Conservation (phyloP, 2,113 vertebrate genomes). For the Ophthalmolycus amberensis region DNA sequence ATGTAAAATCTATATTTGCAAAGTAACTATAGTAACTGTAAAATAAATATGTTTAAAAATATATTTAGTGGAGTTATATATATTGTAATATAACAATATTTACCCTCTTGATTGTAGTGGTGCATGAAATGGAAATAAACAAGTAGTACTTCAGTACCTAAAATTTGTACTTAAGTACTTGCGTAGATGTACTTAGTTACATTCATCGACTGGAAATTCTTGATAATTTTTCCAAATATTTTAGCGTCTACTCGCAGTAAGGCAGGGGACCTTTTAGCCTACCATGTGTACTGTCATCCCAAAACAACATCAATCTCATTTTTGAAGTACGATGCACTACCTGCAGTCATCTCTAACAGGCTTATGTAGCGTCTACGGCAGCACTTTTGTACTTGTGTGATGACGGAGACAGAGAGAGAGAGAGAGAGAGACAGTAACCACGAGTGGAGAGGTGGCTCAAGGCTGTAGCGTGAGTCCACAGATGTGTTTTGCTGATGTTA, state of each 20-base stretch:
- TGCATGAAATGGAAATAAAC: background rate
- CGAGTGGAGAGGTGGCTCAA: slow-evolving; percentile 50
- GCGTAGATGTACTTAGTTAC: background rate
- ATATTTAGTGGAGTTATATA: background rate
- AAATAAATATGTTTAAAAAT: background rate
- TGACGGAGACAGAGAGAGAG: slow-evolving; percentile 17
- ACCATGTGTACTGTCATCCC: slow-evolving; percentile 20
- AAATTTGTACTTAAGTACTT: background rate
- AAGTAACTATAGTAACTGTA: background rate
- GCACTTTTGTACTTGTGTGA: slow-evolving; percentile 35
- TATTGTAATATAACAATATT: background rate
- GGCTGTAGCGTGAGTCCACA: slow-evolving; percentile 75
- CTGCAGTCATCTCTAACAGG: slow-evolving; percentile 26
- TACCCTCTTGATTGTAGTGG: background rate
- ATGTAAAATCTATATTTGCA: background rate
- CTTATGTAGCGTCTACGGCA: slow-evolving; percentile 61
- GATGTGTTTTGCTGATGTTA: slow-evolving; percentile 80
- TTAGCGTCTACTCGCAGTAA: background rate
- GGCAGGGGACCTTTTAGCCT: background rate
- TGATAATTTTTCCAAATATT: background rate
- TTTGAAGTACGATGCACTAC: slow-evolving; percentile 41
- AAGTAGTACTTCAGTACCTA: background rate
- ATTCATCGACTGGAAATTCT: background rate
- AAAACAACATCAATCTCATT: slow-evolving; percentile 33
- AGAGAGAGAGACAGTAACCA: slow-evolving; percentile 13